These are phyloP conservation scores for Pocillopora grandis DNA, from an alignment of 92 coral and sea anemone genomes.

Conservation along the genomic window DNA sequence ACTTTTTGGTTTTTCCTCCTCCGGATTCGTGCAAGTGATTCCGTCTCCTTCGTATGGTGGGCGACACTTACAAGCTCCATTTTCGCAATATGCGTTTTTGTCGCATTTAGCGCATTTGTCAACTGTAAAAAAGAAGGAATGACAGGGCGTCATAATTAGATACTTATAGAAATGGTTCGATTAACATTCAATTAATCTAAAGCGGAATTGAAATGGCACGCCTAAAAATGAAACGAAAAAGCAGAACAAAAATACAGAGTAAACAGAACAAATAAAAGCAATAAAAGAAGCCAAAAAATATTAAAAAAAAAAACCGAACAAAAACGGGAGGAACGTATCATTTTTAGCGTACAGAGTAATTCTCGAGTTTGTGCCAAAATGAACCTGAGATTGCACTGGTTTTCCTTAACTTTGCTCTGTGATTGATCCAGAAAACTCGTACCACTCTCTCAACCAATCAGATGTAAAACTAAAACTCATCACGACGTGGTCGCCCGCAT, in stretches of 20 bases:
- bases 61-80: slow-evolving; percentile 73
- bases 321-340: background rate
- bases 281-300: background rate
- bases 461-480: no score
- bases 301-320: no score
- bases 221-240: no score
- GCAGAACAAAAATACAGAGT: no score
- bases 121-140: slow-evolving; percentile 3
- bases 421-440: no score
- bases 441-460: no score
- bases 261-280: background rate
- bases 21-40: slow-evolving; percentile 42
- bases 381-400: background rate
- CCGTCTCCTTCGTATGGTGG: slow-evolving; percentile 83
- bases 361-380: background rate
- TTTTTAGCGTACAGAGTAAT: background rate
- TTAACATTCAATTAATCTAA: no score
- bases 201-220: no score
- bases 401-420: background rate
- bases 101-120: slow-evolving; percentile 86
- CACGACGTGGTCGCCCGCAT: no score
- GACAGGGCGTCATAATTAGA: background rate
- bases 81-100: slow-evolving; percentile 61
- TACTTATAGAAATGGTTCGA: no score
- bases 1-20: slow-evolving; percentile 24